Base-by-base conservation (phyloP, 1,140 invertebrate species). In the Dinoponera quadriceps region DNA sequence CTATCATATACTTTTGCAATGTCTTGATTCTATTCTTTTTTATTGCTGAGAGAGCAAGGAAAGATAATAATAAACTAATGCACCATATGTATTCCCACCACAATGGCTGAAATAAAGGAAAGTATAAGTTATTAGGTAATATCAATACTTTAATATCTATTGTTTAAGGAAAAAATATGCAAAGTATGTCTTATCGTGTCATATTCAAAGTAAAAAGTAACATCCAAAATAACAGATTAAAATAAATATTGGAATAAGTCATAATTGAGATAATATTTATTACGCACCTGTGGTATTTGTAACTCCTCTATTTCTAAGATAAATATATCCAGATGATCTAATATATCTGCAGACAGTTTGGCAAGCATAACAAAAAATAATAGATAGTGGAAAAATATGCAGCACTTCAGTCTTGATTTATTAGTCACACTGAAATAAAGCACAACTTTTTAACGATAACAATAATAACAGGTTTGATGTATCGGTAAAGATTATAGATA, bases 31-130 rank as follows among this genome's bases (percentile, higher is more conserved):
- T 96, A 94, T 99, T 99, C 85, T 96, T 96, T 87, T 97, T 96
- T 85, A 98, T 96, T 22, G 98, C 97, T 51, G 97, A 96, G 29
- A 99, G 94, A n/a, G 97, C 98, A 33, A 98, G 92, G 92, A 98
- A 97, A 57, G 97, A 97, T 54, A 98, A 95, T n/a, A 98, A 92
- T 71, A 99, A 94, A 87, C 98, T 98, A 3, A 96, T 94, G 86
- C 97, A 96, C 98, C 98, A 99, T 85, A 98, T 96, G 92, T 98
- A 99, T 94, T 99, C 98, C 98, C 98, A 99, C 94, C 96, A 96
- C 38, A 98, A 92, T 33, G 98, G 97, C 96, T 97, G 87, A 48
- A 75, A 83, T 48, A 49, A 25, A 82, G n/a, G 74, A 29, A 33
- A 14, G 60, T 38, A 59, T 71, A 29, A 73, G 20, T 5, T 20